phyloP scores from a whole-genome alignment of 2,797 vertebrate genomes.

The Sebastiscus tertius region DNA sequence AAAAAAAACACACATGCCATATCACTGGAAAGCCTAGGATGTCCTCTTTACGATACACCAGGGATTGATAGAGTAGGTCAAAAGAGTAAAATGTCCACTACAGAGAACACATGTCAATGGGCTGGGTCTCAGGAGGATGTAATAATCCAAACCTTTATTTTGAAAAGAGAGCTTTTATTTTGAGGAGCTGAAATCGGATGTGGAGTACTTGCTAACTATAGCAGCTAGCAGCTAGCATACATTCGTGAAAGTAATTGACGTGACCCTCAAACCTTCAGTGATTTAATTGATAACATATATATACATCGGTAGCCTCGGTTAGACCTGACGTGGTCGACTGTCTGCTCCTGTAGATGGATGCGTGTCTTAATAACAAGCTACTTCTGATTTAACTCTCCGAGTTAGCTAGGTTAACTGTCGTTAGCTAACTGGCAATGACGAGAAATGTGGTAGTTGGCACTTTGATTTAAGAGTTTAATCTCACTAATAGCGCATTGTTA shows the following conservation, averaged over 20 bases:
- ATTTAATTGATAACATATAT: neutral
- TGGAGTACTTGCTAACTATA: neutral
- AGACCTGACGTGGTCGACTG: neutral
- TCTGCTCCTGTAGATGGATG: neutral
- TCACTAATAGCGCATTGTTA: fast-evolving
- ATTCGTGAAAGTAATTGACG: neutral
- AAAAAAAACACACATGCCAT: too few relatives aligned
- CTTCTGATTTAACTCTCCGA: neutral
- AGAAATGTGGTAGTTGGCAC: neutral
- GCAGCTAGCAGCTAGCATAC: neutral
- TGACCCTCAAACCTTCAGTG: neutral
- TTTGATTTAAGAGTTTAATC: neutral
- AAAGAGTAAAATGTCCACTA: too few relatives aligned
- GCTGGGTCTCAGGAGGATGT: too few relatives aligned
- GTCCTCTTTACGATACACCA: too few relatives aligned
- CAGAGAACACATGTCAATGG: too few relatives aligned
- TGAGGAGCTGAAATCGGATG: slow-evolving; percentile 8
- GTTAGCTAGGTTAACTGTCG: slow-evolving; percentile 31
- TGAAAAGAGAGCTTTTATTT: slow-evolving; percentile 58
- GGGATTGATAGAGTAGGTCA: too few relatives aligned
- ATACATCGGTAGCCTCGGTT: too few relatives aligned
- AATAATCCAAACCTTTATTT: slow-evolving; percentile 48
- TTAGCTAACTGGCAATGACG: neutral
- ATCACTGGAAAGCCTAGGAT: too few relatives aligned
- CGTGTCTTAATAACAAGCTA: neutral